Base-by-base conservation (phyloP, 1,140 invertebrate genomes). In the Diabrotica virgifera region DNA sequence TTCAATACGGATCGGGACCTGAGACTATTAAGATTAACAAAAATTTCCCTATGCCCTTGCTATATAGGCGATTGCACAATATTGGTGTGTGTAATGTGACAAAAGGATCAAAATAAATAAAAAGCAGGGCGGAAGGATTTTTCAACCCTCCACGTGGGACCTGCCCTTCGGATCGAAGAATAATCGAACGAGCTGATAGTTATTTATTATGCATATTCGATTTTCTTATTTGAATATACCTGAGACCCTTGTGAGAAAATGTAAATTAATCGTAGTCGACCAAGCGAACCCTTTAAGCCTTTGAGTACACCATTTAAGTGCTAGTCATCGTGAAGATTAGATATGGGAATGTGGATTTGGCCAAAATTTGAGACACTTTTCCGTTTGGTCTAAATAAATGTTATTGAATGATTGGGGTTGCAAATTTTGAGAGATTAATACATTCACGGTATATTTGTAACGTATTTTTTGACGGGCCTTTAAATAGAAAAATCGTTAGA, bases 21-120 rank as follows among this genome's bases (percentile, higher is more conserved):
- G 55, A 37, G 55, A 11, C 55, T 36, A 57, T 57, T 37, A 57
- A 51, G 61, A 59, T 46, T 46, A 46, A n/a, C 8, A 46, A 46
- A 24, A 24, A 24, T 24, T 24, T 24, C 24, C 24, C 24, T 46
- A 10, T 46, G 40, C 40, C 40, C 40, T 46, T 46, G 3, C 40
- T 46, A 46, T 46, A 24, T 24, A n/a, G n/a, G 2, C 40, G 40
- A 46, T 46, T 46, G 40, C 40, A 46, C 40, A 46, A 46, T 46
- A 46, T 46, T 46, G 40, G 40, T 46, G 40, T 46, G 40, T 46
- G 40, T 46, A 46, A 46, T 46, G n/a, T 46, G 40, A 46, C 40
- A 46, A 46, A 46, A 46, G 40, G 40, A 46, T 46, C 40, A 46
- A 46, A 46, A 46, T 46, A 46, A 46, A 46, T 46, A 46, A 10